Base-by-base conservation (phyloP, 2,888 invertebrate genomes). In the Acanthopleura granulata region DNA sequence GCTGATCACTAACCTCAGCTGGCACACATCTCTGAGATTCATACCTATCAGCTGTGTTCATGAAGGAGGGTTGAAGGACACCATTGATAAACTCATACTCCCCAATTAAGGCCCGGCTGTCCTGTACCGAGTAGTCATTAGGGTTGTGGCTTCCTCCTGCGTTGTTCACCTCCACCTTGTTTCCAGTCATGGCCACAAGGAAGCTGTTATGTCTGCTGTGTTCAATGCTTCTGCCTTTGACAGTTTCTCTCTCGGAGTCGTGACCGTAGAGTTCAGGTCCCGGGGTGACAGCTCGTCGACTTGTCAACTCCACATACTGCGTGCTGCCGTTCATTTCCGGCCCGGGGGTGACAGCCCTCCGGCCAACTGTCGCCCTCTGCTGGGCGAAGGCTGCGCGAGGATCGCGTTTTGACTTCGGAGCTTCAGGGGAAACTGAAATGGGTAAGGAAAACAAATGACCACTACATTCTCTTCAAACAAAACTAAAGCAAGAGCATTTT, bases 321-420 rank as follows among this genome's bases (percentile, higher is more conserved):
- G 18, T 3, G 16, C 25, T 16, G 18, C 50, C 27, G 16, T n/a
- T n/a, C 25, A 27, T 93, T 71, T 83, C 82, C 27, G 85, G 83
- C 94, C 96, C 82, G 1, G 96, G 96, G 0, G 96, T 96, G 14
- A 96, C 92, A 3, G 96, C 95, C 75, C 96, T 92, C 49, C 95
- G 92, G 66, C 22, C 49, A 71, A 49, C 73, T 62, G 66, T 73
- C 74, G 71, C 49, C 49, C 71, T 29, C 16, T 49, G 50, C 1
- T 49, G 71, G 71, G 71, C 71, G 16, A 71, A 71, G 15, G 40
- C 49, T 40, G 50, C 71, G 3, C 71, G 22, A 9, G 71, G 50
- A 27, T 66, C 71, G 4, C 22, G 30, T 18, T 49, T 71, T 25
- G n/a, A 18, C 16, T 71, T 49, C 6, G 49, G 22, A 22, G 49